Base-by-base conservation (phyloP, 2,113 vertebrate genomes). In the Apistogramma diplotaenia region DNA sequence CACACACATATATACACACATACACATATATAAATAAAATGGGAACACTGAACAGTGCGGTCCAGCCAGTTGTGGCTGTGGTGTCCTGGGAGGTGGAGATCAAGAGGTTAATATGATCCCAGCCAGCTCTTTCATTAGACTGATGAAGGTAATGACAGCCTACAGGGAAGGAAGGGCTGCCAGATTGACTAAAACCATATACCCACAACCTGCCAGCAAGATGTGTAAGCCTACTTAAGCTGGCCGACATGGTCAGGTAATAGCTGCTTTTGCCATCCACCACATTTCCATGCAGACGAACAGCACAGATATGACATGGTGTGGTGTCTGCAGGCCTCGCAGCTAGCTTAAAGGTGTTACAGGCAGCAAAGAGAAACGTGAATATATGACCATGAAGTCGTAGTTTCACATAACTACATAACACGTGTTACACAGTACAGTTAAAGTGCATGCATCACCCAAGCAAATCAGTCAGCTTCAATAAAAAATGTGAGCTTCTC, bases 101-200 rank as follows among this genome's bases (percentile, higher is more conserved):
- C 88, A 90, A 78, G 71, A 90, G 92, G 94, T 93, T 94, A 93
- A 93, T 93, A 92, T 89, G 87, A 93, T 93, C 91, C 86, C 86
- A 88, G 88, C 80, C 85, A 87, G 81, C 87, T 85, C 79, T 90
- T 93, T 93, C 89, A 93, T 94, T 94, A 93, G 86, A 79, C 77
- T 90, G 89, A 94, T 90, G 89, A 92, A 85, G 88, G 85, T 89
- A 91, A 87, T 91, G 89, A 89, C 59, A 82, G 85, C 78, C 89
- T 83, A 73, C 25, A 58, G 88, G 86, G 89, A 91, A 72, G 43
- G n/a, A 21, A 51, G 57, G 27, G 67, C 84, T 74, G 58, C 16
- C 67, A 85, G 76, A 70, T 83, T 78, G 84, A 78, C 80, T 75
- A 76, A 78, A 87, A 86, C 71, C 54, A 79, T 81, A 73, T 70